Evolutionary conservation across 37 sponge, comb jelly and placozoan genomes (phyloP), one percentile per base, ranked within the genome.

Genomic region (Tethya wilhelma): DNA sequence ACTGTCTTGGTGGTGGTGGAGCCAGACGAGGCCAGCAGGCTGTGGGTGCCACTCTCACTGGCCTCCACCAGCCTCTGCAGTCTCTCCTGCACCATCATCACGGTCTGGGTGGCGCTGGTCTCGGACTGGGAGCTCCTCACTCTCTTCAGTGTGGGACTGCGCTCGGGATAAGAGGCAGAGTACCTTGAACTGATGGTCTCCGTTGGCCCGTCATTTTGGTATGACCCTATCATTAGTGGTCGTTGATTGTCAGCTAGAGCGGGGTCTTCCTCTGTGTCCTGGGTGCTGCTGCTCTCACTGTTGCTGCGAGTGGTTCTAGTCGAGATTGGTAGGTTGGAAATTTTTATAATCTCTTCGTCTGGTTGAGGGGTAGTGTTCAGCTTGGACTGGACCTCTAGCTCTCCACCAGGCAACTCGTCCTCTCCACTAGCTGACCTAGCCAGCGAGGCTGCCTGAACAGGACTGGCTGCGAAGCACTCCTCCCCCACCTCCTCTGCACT

Each of bases 101-200:
- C 82, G 2, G 59, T 59, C 20, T 71, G 82, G 7, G 58, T 17
- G 28, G 38, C 42, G 58, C 23, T 34, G 0, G 74, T 44, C 39
- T 74, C 76, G 9, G 75, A 83, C 12, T 83, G 25, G 0, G 84
- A 74, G n/a, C n/a, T n/a, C n/a, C n/a, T n/a, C n/a, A n/a, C n/a
- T n/a, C n/a, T n/a, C n/a, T n/a, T n/a, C n/a, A n/a, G n/a, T n/a
- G n/a, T n/a, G 2, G 59, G 59, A 7, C 26, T 28, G 2, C 59
- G 3, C 59, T 26, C 59, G 2, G 59, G 59, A 7, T 28, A 58
- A 26, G 59, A 58, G 26, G 59, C 23, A 2, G 59, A 58, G 59
- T 58, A 58, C n/a, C n/a, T n/a, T n/a, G n/a, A n/a, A n/a, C n/a
- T n/a, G n/a, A n/a, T n/a, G n/a, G n/a, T n/a, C n/a, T n/a, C n/a